Conservation (phyloP, 1,140 invertebrate species). For the Carposina sasakii region DNA sequence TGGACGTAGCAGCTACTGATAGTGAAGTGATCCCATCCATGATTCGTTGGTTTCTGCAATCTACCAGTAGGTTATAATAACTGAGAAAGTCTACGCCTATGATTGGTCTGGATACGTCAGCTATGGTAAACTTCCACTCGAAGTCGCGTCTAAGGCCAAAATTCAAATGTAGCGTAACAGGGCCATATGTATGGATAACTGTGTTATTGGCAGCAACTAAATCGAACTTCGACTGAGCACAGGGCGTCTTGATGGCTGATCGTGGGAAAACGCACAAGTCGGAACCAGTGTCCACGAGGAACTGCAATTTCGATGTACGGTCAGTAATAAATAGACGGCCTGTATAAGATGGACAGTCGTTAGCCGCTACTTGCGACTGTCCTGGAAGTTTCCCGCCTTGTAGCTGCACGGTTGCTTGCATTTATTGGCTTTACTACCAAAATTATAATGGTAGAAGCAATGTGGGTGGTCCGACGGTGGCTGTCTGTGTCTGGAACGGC, state of each 20-base stretch:
- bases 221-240: slow-evolving; percentile 14
- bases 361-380: slow-evolving; percentile 29
- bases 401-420: slow-evolving; percentile 23
- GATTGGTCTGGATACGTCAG: slow-evolving; percentile 40
- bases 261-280: slow-evolving; percentile 36
- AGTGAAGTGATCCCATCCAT: slow-evolving; percentile 26
- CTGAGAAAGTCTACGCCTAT: slow-evolving; percentile 57
- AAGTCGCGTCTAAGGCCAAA: slow-evolving; percentile 42
- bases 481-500: not conserved
- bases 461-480: slow-evolving; percentile 18
- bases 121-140: slow-evolving; percentile 55
- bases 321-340: slow-evolving; percentile 29
- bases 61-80: slow-evolving; percentile 36
- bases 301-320: slow-evolving; percentile 18
- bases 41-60: slow-evolving; percentile 28
- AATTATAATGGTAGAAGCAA: slow-evolving; percentile 30
- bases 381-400: slow-evolving; percentile 22
- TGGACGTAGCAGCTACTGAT: slow-evolving; percentile 6
- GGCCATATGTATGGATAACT: slow-evolving; percentile 47
- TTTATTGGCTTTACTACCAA: slow-evolving; percentile 18
- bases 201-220: slow-evolving; percentile 33
- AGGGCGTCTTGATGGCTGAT: slow-evolving; percentile 16
- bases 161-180: slow-evolving; percentile 27
- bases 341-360: slow-evolving; percentile 21
- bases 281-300: slow-evolving; percentile 34